Evolutionary conservation across 2,888 invertebrate species (phyloP), one percentile per base, ranked within the genome.

Genomic region (Hydriomena furcata): DNA sequence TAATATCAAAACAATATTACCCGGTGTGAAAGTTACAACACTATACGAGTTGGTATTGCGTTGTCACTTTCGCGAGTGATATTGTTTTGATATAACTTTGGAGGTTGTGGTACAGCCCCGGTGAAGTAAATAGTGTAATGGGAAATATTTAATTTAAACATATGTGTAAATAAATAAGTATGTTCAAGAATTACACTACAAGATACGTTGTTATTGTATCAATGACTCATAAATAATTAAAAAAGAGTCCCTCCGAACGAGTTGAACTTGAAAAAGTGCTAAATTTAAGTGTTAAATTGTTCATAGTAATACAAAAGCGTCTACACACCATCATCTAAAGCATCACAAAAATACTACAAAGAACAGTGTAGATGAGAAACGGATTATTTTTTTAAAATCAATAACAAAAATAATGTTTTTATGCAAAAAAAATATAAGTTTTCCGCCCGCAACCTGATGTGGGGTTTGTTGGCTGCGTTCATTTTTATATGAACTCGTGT

Each of bases 341-440:
- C 79, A 72, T 84, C 78, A 82, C 81, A 85, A 84, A 84, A 82
- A 81, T 79, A 79, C 76, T 82, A 84, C 72, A 82, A 82, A 81
- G 68, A 79, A 73, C 65, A 63, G 71, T 77, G 78, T 77, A 78
- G 76, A 80, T 63, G 69, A 53, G 43, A 77, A 79, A 77, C 77
- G 73, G 73, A 76, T 71, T 71, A 65, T 68, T 78, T n/a, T n/a
- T n/a, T 80, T 84, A 80, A 79, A 76, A 79, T 79, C 73, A 77
- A 76, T 85, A 85, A 86, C 83, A 85, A 87, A n/a, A 87, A 85
- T 83, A 84, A 52, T 79, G 79, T 84, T 76, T 70, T 78, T 82
- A 83, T 82, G 84, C 79, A 81, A 82, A 81, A 79, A 73, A 68
- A 43, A 52, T 71, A 77, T 73, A 73, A 65, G 60, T 63, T 68